Base-by-base conservation (phyloP, 2,888 invertebrate genomes). In the Barypeithes pellucidus region DNA sequence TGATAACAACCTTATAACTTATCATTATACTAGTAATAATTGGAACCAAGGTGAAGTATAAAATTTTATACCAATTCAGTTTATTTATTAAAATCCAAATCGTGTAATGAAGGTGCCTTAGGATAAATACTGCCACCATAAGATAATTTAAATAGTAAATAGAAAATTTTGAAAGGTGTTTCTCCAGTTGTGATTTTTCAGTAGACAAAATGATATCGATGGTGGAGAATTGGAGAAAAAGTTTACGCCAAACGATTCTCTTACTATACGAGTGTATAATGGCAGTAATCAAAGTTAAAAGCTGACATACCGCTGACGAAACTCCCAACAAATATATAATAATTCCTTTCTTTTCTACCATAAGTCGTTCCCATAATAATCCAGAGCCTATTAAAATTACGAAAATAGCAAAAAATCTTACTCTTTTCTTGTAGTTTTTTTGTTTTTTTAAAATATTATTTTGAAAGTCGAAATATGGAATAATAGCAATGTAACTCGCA, bases 361-460 rank as follows among this genome's bases (percentile, higher is more conserved):
- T 16, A 7, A 43, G 1, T 43, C 14, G 14, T 16, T 43, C 14
- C 43, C 43, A 43, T 4, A 43, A 8, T 16, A 16, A 7, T 3
- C 4, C 14, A 16, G 16, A 14, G 8, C 43, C 43, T 43, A 16
- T 3, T 4, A 43, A 16, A n/a, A 43, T 43, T 43, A 1, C 16
- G 7, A 43, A 16, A 2, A 16, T 16, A 7, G 8, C 14, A 43
- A 43, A 43, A n/a, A 43, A 7, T 43, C 4, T 43, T 16, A 43
- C 43, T 16, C 43, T 43, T 16, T n/a, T 14, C n/a, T 43, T 43
- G 43, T 43, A 43, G 16, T 16, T 43, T 14, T 43, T 43, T 43
- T 43, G 16, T 16, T 16, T 4, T 16, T 16, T 7, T 43, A 16
- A 5, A 5, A 43, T 43, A 43, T 43, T 43, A 7, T 43, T 43